phyloP scores from a whole-genome alignment of 2,113 vertebrate species.

The Limnothrissa miodon region DNA sequence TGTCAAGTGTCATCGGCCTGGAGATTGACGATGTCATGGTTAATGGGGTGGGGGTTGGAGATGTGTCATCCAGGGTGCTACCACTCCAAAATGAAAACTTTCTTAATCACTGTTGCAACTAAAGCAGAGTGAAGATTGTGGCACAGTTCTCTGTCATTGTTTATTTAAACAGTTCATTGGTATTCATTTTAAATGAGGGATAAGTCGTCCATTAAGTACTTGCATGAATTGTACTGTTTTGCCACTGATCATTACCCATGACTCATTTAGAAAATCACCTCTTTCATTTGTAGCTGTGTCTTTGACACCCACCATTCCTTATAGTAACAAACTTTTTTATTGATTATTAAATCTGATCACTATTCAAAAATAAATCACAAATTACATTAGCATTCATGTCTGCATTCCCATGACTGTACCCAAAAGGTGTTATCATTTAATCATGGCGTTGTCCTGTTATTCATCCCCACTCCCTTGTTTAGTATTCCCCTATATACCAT shows the following conservation, averaged over 20 bases:
- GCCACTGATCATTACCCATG: background rate
- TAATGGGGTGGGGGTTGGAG: conserved; percentile 44
- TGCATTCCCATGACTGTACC: too few relatives aligned
- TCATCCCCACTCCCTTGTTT: too few relatives aligned
- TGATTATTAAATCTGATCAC: background rate
- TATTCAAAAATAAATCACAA: too few relatives aligned
- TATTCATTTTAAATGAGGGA: background rate
- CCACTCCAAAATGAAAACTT: conserved; percentile 36
- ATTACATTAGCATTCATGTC: too few relatives aligned
- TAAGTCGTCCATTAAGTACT: background rate
- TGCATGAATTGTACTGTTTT: background rate
- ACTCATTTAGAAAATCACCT: background rate
- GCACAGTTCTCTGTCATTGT: conserved; percentile 20
- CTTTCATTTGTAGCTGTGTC: background rate
- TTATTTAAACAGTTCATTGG: conserved; percentile 29
- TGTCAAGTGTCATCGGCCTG: conserved; percentile 19
- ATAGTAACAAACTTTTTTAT: background rate
- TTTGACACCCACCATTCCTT: background rate
- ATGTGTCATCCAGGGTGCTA: conserved; percentile 28
- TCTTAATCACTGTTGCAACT: conserved; percentile 27
- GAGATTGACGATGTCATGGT: conserved; percentile 44
- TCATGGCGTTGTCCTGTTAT: too few relatives aligned
- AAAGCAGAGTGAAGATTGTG: conserved; percentile 15
- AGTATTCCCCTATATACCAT: too few relatives aligned
- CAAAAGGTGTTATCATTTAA: too few relatives aligned